phyloP scores from a whole-genome alignment of 2,888 invertebrate species.

The Drosophila villosipedis region DNA sequence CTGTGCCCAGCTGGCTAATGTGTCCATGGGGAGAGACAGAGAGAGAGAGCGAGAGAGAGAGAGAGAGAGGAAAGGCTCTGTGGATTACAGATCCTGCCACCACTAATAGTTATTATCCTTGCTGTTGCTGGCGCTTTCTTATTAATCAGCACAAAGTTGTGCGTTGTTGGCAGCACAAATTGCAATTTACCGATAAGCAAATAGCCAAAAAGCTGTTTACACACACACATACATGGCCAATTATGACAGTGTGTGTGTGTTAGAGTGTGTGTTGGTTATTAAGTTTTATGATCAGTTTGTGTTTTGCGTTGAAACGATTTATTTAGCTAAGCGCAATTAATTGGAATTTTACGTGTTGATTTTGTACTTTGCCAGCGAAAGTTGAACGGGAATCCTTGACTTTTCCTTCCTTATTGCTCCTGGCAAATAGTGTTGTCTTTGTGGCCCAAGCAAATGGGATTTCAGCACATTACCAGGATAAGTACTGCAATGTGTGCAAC shows the following conservation, averaged over 20 bases:
- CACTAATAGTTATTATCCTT: conserved; percentile 13
- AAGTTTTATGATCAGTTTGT: conserved; percentile 82
- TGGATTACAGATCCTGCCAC: conserved; percentile 5
- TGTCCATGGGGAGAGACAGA: conserved; percentile 55
- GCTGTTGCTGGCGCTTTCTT: conserved; percentile 58
- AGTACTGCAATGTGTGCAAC: neutral
- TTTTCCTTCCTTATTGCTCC: neutral
- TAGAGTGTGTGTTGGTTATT: conserved; percentile 59
- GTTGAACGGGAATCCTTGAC: neutral
- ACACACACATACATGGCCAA: conserved; percentile 50
- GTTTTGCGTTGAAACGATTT: conserved; percentile 81
- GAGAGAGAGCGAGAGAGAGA: conserved; percentile 3
- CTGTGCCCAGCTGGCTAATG: conserved; percentile 66
- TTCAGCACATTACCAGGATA: conserved; percentile 6
- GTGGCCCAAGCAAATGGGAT: conserved; percentile 12
- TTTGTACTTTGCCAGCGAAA: conserved; percentile 48
- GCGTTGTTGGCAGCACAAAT: conserved; percentile 55
- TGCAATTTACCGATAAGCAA: conserved; percentile 81
- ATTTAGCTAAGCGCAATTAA: conserved; percentile 81
- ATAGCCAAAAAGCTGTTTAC: conserved; percentile 77
- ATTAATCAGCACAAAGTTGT: conserved; percentile 74
- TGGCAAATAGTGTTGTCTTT: conserved; percentile 18
- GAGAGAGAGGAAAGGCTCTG: neutral
- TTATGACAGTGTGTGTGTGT: conserved; percentile 46
- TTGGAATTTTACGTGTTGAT: conserved; percentile 82